Percentiles rank a stretch among this genome's conserved stretches.
These are phyloP conservation scores for Tiliacea citrago DNA, from an alignment of 2,888 invertebrate genomes.

Conservation along the genomic window DNA sequence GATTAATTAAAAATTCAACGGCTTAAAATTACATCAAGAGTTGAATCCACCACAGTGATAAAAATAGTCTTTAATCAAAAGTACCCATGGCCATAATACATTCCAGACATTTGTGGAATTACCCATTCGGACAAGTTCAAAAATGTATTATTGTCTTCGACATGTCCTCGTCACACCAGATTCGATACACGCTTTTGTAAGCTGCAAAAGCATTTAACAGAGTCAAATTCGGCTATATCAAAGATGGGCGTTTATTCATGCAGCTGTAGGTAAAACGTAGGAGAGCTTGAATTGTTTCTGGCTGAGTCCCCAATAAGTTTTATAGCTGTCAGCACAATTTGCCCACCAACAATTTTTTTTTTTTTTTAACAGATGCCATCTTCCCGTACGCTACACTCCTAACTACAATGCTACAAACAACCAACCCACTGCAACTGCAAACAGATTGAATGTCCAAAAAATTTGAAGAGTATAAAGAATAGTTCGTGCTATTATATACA, in stretches of 20 bases:
- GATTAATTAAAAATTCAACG: constrained; percentile 18
- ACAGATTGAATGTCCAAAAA: constrained; percentile 45
- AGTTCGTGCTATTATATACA: constrained; percentile 63
- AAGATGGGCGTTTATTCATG: background rate
- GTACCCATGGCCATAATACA: background rate
- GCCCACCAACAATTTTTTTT: background rate
- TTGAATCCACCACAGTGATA: background rate
- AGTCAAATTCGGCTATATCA: background rate
- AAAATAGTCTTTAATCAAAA: constrained; percentile 11
- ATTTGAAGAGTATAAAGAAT: constrained; percentile 39
- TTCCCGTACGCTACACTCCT: background rate
- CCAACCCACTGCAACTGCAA: constrained; percentile 10
- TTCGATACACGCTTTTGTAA: background rate
- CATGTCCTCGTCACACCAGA: background rate
- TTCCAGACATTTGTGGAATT: background rate
- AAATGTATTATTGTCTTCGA: background rate
- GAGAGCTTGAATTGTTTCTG: background rate
- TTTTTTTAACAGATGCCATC: constrained; percentile 26
- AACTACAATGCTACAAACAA: constrained; percentile 12
- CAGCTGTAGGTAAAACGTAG: background rate
- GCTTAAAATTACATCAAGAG: background rate
- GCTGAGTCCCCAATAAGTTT: background rate
- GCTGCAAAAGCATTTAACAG: background rate
- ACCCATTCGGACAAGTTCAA: background rate
- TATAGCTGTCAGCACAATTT: background rate